Conservation (phyloP, 2,888 invertebrate species). For the Hemaris fuciformis region DNA sequence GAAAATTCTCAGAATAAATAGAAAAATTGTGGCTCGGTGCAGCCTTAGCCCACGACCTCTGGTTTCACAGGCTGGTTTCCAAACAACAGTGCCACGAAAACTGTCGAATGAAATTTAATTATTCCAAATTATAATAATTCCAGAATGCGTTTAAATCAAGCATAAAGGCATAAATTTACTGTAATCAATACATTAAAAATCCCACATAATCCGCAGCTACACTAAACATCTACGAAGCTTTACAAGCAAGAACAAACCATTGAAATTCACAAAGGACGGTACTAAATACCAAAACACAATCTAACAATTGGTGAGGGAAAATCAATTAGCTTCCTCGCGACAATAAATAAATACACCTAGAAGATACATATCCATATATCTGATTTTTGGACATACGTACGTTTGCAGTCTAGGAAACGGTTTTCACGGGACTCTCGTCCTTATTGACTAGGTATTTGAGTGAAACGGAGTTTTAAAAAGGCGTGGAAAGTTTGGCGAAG, state of each 20-base stretch:
- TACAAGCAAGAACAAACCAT: background rate
- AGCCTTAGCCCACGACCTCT: no score
- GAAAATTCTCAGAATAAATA: no score
- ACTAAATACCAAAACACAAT: slow-evolving; percentile 4
- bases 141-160: no score
- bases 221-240: background rate
- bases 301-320: slow-evolving; percentile 3
- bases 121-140: no score
- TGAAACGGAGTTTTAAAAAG: background rate
- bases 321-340: slow-evolving; percentile 6
- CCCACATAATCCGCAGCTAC: background rate
- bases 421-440: background rate
- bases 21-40: no score
- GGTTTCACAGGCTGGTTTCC: no score
- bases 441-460: background rate
- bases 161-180: background rate
- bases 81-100: no score
- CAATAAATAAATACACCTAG: background rate
- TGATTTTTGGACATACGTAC: background rate
- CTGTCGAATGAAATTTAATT: no score
- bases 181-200: background rate
- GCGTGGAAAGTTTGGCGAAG: slow-evolving; percentile 19
- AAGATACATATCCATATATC: slow-evolving; percentile 7
- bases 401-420: background rate
- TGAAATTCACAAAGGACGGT: background rate